Base-by-base conservation (phyloP, 1,140 invertebrate species). In the Zaprionus vittiger region DNA sequence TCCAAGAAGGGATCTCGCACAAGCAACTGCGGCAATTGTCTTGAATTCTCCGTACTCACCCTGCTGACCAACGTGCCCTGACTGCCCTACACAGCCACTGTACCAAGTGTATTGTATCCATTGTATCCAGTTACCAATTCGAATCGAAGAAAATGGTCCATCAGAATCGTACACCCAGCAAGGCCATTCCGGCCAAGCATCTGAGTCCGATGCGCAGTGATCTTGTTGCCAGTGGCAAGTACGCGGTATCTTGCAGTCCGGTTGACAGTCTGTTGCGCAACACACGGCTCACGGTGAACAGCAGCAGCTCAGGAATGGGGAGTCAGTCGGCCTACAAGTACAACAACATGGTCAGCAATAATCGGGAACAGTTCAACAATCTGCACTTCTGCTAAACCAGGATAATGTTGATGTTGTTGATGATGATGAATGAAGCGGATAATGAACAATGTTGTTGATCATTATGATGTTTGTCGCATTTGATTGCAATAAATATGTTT, bases 1-100 rank as follows among this genome's bases (percentile, higher is more conserved):
- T 92, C 91, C 4, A 92, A 92, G 72, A 92, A 91, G 67, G 91
- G 91, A 57, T 92, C 91, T 6, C 81, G 91, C 56, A 92, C 91
- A 49, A 91, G 86, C 56, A 92, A 91, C 73, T 91, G 91, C 86
- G 91, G 78, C 37, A 92, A 92, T 74, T 64, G 77, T 73, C 83
- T 92, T 64, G 91, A 92, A 81, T 92, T 91, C 69, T 80, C 86
- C n/a, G 81, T 92, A 26, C 81, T 92, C 17, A 91, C 83, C 4
- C 91, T 78, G 11, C 70, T 91, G 34, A 86, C 92, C 76, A 92
- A 79, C 80, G 91, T 92, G 62, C 91, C 91, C 73, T 92, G 91
- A 92, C 69, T 56, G 12, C 24, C 38, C 31, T 14, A 41, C 31
- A 4, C 5, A 56, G 24, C 15, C 22, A 22, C 47, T 76, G 56